phyloP scores from a whole-genome alignment of 2,113 vertebrate genomes.

The Chloropsis cyanopogon region DNA sequence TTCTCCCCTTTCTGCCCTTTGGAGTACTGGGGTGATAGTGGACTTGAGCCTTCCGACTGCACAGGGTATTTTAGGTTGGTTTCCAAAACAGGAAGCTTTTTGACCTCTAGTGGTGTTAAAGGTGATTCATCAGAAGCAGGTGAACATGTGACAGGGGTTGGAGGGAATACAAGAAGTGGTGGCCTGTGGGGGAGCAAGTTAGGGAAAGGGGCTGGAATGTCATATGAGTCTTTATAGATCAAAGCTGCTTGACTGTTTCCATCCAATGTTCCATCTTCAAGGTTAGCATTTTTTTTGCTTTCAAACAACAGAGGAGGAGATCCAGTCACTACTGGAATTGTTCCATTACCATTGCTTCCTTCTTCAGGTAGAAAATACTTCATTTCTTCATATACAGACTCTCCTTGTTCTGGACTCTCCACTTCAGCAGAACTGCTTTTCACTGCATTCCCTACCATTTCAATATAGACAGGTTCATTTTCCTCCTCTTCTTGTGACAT shows the following conservation, averaged over 20 bases:
- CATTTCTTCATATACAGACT: slow-evolving; percentile 97
- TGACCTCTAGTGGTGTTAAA: slow-evolving; percentile 92
- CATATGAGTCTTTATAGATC: slow-evolving; percentile 76
- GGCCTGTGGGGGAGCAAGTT: slow-evolving; percentile 92
- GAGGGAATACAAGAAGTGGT: slow-evolving; percentile 92
- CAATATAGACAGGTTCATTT: slow-evolving; percentile 87
- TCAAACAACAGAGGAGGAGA: slow-evolving; percentile 61
- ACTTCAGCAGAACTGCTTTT: slow-evolving; percentile 59
- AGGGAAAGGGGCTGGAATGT: slow-evolving; percentile 94
- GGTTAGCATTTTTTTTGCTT: slow-evolving; percentile 17
- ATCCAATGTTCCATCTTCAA: slow-evolving; percentile 37
- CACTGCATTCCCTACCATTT: slow-evolving; percentile 87
- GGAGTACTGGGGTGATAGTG: slow-evolving; percentile 84
- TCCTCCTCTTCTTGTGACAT: slow-evolving; percentile 76
- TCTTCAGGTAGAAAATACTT: slow-evolving; percentile 86
- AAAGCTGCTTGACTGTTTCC: slow-evolving; percentile 30
- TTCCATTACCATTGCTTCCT: slow-evolving; percentile 39
- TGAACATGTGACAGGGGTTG: slow-evolving; percentile 90
- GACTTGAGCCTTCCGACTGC: slow-evolving; percentile 81
- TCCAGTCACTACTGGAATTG: slow-evolving; percentile 25
- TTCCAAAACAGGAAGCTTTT: slow-evolving; percentile 92
- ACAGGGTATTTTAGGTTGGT: slow-evolving; percentile 88
- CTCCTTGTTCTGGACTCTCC: slow-evolving; percentile 80
- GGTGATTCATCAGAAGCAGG: slow-evolving; percentile 96
- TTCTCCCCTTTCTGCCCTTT: slow-evolving; percentile 74